Evolutionary conservation across 2,888 invertebrate genomes (phyloP).

Genomic region (Mimumesa dahlbomi): DNA sequence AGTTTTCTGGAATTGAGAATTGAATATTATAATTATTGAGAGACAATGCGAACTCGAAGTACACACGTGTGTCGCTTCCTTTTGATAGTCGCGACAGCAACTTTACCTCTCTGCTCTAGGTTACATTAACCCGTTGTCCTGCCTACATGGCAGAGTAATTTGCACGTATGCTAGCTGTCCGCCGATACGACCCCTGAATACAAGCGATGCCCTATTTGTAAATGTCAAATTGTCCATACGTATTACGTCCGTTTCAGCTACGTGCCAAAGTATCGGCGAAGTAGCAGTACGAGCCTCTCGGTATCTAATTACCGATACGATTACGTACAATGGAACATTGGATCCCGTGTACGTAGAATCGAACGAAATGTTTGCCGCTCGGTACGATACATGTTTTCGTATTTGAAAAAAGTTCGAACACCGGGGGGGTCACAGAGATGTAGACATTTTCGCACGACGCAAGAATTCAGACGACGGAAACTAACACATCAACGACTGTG

Average conservation of each 20-base stretch:
- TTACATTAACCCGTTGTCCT: slow-evolving; percentile 64
- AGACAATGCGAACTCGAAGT: no score
- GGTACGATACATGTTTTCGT: no score
- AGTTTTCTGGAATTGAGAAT: no score
- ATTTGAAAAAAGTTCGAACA: no score
- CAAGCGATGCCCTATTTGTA: slow-evolving; percentile 70
- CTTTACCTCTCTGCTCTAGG: slow-evolving; percentile 57
- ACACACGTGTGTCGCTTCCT: no score
- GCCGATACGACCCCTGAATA: slow-evolving; percentile 64
- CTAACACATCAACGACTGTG: no score
- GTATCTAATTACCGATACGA: slow-evolving; percentile 47
- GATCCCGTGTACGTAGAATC: no score
- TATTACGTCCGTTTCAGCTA: slow-evolving; percentile 52
- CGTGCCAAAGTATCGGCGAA: slow-evolving; percentile 42
- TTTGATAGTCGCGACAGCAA: slow-evolving; percentile 37
- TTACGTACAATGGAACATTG: slow-evolving; percentile 26
- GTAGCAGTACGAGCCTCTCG: slow-evolving; percentile 38
- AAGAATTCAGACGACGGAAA: no score
- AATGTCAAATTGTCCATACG: slow-evolving; percentile 71
- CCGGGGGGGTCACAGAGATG: no score
- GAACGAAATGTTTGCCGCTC: slow-evolving; percentile 8
- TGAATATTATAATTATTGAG: no score
- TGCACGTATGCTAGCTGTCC: slow-evolving; percentile 64
- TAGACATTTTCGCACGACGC: no score
- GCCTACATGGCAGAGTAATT: slow-evolving; percentile 67